These are phyloP conservation scores for Mesembrinibis cayennensis DNA, from an alignment of 2,113 vertebrate genomes.

Conservation along the genomic window DNA sequence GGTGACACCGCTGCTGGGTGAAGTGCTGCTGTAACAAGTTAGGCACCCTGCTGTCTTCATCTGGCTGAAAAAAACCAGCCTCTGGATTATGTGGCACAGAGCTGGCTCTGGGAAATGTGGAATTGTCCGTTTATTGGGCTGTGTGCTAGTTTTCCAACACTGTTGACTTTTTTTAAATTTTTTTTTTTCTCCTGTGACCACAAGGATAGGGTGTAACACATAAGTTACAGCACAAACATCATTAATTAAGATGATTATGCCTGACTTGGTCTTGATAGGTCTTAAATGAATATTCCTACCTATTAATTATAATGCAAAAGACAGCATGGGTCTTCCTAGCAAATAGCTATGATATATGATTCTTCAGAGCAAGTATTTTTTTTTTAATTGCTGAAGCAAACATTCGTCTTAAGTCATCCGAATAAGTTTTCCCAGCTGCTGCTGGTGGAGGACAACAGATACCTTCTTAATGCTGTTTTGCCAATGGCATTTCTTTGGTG, in stretches of 20 bases:
- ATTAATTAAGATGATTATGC: not conserved
- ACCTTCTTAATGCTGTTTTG: not conserved
- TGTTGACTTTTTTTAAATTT: not conserved
- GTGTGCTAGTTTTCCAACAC: not conserved
- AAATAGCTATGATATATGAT: not conserved
- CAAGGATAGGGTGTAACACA: not conserved
- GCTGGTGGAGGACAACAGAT: not conserved
- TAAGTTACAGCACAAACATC: not conserved
- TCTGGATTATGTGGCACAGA: not conserved
- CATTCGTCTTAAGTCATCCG: not conserved
- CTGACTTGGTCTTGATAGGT: not conserved
- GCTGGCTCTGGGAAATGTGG: not conserved
- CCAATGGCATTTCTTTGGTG: not conserved
- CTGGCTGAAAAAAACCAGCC: not conserved
- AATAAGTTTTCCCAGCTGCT: not conserved
- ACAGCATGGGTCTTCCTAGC: not conserved
- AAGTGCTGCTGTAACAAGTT: not conserved
- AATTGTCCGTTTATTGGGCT: not conserved
- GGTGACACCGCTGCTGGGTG: not conserved
- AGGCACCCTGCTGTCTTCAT: slow-evolving; percentile 16
- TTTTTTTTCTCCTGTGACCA: not conserved
- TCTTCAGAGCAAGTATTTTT: not conserved
- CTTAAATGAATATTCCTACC: not conserved
- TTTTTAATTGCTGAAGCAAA: not conserved
- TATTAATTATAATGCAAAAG: not conserved